Evolutionary conservation across 1,140 invertebrate species (phyloP), one percentile per base, ranked within the genome.

Genomic region (Hylaeus volcanicus): DNA sequence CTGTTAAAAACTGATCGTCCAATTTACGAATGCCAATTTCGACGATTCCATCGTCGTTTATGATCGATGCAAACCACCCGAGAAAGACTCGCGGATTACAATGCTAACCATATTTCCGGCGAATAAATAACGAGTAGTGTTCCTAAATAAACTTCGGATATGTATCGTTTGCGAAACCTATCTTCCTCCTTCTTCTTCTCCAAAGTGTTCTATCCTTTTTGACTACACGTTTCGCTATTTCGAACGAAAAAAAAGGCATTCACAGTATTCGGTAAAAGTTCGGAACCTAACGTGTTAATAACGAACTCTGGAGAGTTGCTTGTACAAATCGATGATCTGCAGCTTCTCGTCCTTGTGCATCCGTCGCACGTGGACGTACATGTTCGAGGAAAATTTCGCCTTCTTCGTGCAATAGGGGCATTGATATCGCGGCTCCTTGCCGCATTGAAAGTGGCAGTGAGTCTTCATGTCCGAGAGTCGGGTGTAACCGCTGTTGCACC

Each of bases 341-440:
- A 90, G 26, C 48, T 88, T 88, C 26, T 86, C 55, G 11, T 86
- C 74, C 5, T 85, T 88, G 60, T 93, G 92, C 74, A 90, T 90
- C 12, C 82, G 81, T 58, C 92, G 84, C 5, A 93, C 88, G 63
- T 94, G 93, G 6, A 89, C 83, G 39, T 93, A 92, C 84, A 94
- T 91, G 53, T 94, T 93, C 3, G 90, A 92, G 3, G 92, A 93
- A n/a, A 90, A 92, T 63, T 93, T 93, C 9, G 91, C 88, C 53
- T 88, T 92, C 56, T 93, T 91, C 6, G 96, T 94, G 91, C 96
- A 97, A 91, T 96, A 96, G 1, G 95, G 96, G 89, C 96, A 97
- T 86, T 96, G 95, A 87, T 96, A 97, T 84, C 96, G 96, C 5
- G 96, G 96, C 88, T 96, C 95, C 91, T 96, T 96, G 86, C 96